Conservation (phyloP, 30 jellyfish, hydroid and myxozoan genomes). For the Aurelia sp. region DNA sequence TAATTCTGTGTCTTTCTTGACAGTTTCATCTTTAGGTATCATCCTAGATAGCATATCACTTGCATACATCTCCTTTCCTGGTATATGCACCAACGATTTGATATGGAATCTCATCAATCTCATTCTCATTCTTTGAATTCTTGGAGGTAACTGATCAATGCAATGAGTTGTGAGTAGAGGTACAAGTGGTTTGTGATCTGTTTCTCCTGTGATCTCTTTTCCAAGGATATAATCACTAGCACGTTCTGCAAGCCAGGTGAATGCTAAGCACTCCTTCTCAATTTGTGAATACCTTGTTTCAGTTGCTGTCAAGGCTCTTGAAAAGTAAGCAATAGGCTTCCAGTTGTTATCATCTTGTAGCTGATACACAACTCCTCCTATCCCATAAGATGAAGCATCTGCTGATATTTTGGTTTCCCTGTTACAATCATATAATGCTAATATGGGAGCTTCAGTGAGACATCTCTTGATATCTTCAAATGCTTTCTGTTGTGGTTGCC, state of each 20-base stretch:
- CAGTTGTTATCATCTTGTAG: conserved; percentile 27
- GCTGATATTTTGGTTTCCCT: conserved; percentile 34
- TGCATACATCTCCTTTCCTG: conserved; percentile 52
- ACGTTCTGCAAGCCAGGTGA: conserved; percentile 57
- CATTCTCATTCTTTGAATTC: conserved; percentile 41
- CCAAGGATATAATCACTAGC: conserved; percentile 60
- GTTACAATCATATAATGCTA: conserved; percentile 13
- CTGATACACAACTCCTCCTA: conserved; percentile 55
- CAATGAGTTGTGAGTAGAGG: conserved; percentile 53
- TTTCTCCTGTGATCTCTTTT: conserved; percentile 41
- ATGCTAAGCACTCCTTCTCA: conserved; percentile 77
- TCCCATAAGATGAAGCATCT: conserved; percentile 64
- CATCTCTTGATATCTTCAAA: conserved; percentile 32
- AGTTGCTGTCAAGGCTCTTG: conserved; percentile 42
- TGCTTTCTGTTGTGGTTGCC: conserved; percentile 52
- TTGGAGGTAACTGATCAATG: conserved; percentile 47
- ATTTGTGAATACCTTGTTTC: conserved; percentile 60
- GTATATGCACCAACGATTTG: conserved; percentile 26
- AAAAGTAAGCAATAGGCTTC: conserved; percentile 60
- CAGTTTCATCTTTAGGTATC: conserved; percentile 19
- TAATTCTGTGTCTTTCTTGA: not conserved
- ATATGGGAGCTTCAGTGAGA: conserved; percentile 18
- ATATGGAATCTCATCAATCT: conserved; percentile 36
- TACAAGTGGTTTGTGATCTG: conserved; percentile 49
- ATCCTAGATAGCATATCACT: conserved; percentile 30